These are phyloP conservation scores for Ophion obscuratus DNA, from an alignment of 2,888 invertebrate genomes.

Conservation along the genomic window DNA sequence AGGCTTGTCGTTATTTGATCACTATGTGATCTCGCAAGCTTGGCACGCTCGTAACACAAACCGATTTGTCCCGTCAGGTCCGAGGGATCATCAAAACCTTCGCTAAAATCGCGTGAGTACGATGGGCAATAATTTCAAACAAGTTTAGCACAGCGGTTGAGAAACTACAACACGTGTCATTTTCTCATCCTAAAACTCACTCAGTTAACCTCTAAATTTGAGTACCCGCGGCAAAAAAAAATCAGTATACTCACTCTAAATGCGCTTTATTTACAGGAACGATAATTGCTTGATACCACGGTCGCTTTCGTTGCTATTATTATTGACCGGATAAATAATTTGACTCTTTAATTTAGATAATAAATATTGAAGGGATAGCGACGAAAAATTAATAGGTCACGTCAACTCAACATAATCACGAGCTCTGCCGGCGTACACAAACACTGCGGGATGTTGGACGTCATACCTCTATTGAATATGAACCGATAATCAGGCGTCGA, in stretches of 20 bases:
- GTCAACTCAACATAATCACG: background rate
- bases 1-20: background rate
- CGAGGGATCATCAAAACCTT: background rate
- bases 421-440: background rate
- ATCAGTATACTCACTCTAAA: background rate
- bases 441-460: background rate
- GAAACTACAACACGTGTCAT: background rate
- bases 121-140: background rate
- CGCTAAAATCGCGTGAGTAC: too few species aligned
- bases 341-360: background rate
- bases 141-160: background rate
- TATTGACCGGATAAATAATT: background rate
- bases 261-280: background rate
- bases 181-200: too few species aligned
- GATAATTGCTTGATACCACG: background rate
- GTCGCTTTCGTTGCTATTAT: background rate
- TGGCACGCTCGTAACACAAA: background rate
- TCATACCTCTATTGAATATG: background rate
- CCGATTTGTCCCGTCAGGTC: background rate
- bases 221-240: background rate
- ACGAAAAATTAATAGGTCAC: background rate
- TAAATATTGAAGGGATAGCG: background rate
- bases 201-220: slow-evolving; percentile 3
- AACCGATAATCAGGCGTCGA: background rate
- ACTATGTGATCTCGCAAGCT: background rate